Evolutionary conservation across 1,140 invertebrate genomes (phyloP), one percentile per base, ranked within the genome.

Genomic region (Magallana angulata): DNA sequence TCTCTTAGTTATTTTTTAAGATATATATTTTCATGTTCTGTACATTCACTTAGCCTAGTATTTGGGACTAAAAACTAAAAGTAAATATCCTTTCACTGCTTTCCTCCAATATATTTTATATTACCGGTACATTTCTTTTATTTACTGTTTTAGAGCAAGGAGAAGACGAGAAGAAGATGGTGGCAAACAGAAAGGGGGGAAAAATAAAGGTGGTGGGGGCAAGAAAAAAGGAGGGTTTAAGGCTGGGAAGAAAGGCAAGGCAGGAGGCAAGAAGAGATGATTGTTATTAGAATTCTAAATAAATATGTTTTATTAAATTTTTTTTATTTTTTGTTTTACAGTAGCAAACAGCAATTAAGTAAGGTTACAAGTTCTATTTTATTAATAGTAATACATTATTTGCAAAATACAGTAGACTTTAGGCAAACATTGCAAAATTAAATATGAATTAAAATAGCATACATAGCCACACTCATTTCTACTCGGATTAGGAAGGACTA

Each of bases 61-160:
- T 2, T 48, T 2, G 36, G 5, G 36, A 4, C 36, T 48, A 48
- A n/a, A n/a, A n/a, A n/a, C n/a, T n/a, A n/a, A n/a, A n/a, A n/a
- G n/a, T n/a, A n/a, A 48, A 48, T 48, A 48, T 5, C 36, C 36
- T 48, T 48, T 48, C 36, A 4, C 5, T 48, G 36, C 36, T 48
- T 48, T 48, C 5, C 36, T 48, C 36, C 5, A 48, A 5, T 48
- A 48, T 2, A 5, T 48, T 48, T 48, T 48, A 48, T 68, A 68
- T 71, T 9, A 24, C 24, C 1, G 24, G 24, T 24, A n/a, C 7
- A 71, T 30, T 24, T 76, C 8, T 4, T 8, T 76, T 24, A 30
- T 76, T 64, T 76, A 30, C 24, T 76, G 24, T 76, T 76, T 76
- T 30, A 76, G 68, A 76, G 68, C 68, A 76, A 76, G 36, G 11